Percentiles rank a stretch among this genome's conserved stretches.
phyloP scores from a whole-genome alignment of 2,113 vertebrate genomes.

The Lophura nycthemera region DNA sequence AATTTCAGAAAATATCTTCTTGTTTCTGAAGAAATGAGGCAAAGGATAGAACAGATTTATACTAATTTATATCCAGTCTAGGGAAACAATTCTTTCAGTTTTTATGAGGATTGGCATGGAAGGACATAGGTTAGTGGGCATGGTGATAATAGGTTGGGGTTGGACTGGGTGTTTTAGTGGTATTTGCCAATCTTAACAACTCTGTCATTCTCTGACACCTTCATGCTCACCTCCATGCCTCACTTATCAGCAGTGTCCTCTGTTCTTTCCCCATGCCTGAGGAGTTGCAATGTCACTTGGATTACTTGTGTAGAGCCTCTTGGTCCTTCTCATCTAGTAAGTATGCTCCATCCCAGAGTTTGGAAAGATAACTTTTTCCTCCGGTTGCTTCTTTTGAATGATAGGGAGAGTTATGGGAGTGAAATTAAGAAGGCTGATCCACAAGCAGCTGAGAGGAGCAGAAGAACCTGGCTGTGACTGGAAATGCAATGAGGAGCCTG shows the following conservation, averaged over 20 bases:
- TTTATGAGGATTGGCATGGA: not conserved
- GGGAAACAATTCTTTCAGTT: not conserved
- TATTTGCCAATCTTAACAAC: too few relatives aligned
- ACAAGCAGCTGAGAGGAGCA: not conserved
- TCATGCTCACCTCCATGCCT: accelerated
- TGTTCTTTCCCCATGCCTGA: not conserved
- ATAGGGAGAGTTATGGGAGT: not conserved
- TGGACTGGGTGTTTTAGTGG: too few relatives aligned
- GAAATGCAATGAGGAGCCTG: not conserved
- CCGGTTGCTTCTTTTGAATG: not conserved
- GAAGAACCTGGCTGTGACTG: not conserved
- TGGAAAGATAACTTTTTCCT: not conserved
- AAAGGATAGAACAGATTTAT: not conserved
- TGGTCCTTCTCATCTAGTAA: not conserved
- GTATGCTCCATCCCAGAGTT: not conserved
- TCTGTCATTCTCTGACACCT: not conserved
- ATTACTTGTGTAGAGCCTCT: not conserved
- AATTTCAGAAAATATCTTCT: not conserved
- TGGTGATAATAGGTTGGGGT: too few relatives aligned
- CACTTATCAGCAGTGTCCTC: not conserved
- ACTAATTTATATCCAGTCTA: not conserved
- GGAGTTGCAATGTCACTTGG: not conserved
- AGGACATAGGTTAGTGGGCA: too few relatives aligned
- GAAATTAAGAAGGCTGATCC: not conserved
- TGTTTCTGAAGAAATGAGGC: not conserved